phyloP scores from a whole-genome alignment of 2,888 invertebrate species.

The Agrilus biguttatus region DNA sequence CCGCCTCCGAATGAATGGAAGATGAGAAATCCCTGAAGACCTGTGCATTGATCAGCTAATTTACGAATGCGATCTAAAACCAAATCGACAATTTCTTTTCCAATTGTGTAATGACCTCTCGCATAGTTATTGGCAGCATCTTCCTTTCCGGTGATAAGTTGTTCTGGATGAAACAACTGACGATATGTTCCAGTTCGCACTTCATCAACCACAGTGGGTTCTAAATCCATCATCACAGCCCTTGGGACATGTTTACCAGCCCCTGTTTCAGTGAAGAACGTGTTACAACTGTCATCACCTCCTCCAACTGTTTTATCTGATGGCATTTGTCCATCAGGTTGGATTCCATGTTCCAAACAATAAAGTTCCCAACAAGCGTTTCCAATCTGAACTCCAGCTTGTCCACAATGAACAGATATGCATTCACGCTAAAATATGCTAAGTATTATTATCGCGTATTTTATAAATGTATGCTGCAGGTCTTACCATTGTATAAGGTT shows the following conservation, averaged over 20 bases:
- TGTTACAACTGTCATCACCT: slow-evolving; percentile 41
- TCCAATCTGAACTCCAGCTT: slow-evolving; percentile 75
- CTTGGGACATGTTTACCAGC: slow-evolving; percentile 74
- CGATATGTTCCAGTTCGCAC: slow-evolving; percentile 58
- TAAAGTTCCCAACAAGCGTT: slow-evolving; percentile 75
- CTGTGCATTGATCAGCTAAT: slow-evolving; percentile 60
- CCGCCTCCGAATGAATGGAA: slow-evolving; percentile 88
- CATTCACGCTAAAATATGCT: slow-evolving; percentile 54
- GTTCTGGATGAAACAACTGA: slow-evolving; percentile 80
- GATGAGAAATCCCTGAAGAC: slow-evolving; percentile 71
- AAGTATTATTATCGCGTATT: too few relatives aligned
- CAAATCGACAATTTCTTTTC: slow-evolving; percentile 54
- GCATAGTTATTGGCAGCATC: slow-evolving; percentile 80
- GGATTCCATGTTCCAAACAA: slow-evolving; percentile 68
- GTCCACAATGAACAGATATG: slow-evolving; percentile 77
- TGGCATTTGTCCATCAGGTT: slow-evolving; percentile 32
- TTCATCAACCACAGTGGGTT: too few relatives aligned
- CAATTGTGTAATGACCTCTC: slow-evolving; percentile 67
- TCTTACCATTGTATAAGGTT: background rate
- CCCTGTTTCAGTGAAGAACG: slow-evolving; percentile 70
- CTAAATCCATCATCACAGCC: too few relatives aligned
- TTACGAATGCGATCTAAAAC: slow-evolving; percentile 53
- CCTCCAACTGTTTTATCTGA: slow-evolving; percentile 36
- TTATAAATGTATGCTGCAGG: too few relatives aligned
- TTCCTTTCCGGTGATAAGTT: slow-evolving; percentile 76